Percentiles rank a stretch among this genome's conserved stretches.
Conservation (phyloP, 2,113 vertebrate species). For the Cranoglanis bouderius region DNA sequence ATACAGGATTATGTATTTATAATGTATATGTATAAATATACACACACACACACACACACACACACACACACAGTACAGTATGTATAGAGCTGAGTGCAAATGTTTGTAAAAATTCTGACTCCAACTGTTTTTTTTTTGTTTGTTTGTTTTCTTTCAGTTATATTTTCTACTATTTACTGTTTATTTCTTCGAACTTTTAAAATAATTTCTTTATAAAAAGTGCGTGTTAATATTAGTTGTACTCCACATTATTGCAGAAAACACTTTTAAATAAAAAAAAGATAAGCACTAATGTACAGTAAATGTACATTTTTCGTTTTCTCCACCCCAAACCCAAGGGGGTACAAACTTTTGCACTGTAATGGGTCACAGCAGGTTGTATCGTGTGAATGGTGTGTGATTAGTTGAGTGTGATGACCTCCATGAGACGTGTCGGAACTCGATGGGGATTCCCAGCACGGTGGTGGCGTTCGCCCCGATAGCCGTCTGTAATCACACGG, state of each 20-base stretch:
- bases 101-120: not conserved
- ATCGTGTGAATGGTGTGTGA: not conserved
- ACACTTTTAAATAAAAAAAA: too few species aligned
- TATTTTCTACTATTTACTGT: too few species aligned
- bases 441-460: constrained; percentile 74
- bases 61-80: not conserved
- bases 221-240: too few species aligned
- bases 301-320: not conserved
- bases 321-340: not conserved
- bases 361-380: not conserved
- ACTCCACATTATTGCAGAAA: too few species aligned
- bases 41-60: too few species aligned
- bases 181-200: too few species aligned
- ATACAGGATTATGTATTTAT: not conserved
- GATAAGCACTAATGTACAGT: not conserved
- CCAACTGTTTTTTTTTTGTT: too few species aligned
- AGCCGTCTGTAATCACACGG: constrained; percentile 65
- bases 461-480: constrained; percentile 77
- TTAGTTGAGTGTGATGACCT: constrained; percentile 61
- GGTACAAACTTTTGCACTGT: not conserved
- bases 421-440: constrained; percentile 77
- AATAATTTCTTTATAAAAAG: too few species aligned
- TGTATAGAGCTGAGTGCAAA: not conserved
- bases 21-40: not conserved
- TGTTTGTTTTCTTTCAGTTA: too few species aligned